Evolutionary conservation across 2,797 vertebrate species (phyloP), one percentile per base, ranked within the genome.

Genomic region (Nothura maculosa): DNA sequence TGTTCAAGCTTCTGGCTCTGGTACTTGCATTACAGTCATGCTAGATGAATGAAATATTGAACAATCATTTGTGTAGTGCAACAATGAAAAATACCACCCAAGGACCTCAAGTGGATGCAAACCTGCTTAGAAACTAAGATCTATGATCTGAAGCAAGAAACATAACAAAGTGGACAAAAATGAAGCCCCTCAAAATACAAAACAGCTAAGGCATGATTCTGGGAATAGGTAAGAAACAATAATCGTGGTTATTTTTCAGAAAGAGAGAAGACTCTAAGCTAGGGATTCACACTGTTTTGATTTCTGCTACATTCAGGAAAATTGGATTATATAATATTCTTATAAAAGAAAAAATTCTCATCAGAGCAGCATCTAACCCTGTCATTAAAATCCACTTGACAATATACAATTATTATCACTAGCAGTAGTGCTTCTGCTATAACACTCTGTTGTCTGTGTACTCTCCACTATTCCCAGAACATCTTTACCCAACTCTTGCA

Each of bases 361-460:
- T 80, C 42, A 92, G 81, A 90, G 45, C 82, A 68, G 17, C 32
- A 45, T 50, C 73, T 77, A 80, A 91, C 19, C 38, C 72, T 7
- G 77, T 89, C 45, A 92, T 88, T 88, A 94, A 77, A 12, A 10
- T 85, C 54, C 40, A 54, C 28, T 76, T 89, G 50, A 67, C 17
- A 22, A 64, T 43, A 82, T n/a, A 30, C 77, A 82, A 84, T 94
- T 55, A 79, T 55, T 82, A 34, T 52, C 82, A 91, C 55, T 76
- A 94, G 70, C 18, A 74, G 11, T 22, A 76, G 60, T 43, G 63
- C 36, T 81, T 94, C 74, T 91, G 15, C 54, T 69, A 40, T 69
- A 87, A 68, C 54, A 54, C 1, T 66, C 42, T 50, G 20, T 11
- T 74, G 92, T 85, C 57, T 67, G 6, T 22, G 28, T 64, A 57